Percentiles rank a stretch among this genome's conserved stretches.
These are phyloP conservation scores for Drosophila flavopinicola DNA, from an alignment of 2,888 invertebrate genomes.

Conservation along the genomic window DNA sequence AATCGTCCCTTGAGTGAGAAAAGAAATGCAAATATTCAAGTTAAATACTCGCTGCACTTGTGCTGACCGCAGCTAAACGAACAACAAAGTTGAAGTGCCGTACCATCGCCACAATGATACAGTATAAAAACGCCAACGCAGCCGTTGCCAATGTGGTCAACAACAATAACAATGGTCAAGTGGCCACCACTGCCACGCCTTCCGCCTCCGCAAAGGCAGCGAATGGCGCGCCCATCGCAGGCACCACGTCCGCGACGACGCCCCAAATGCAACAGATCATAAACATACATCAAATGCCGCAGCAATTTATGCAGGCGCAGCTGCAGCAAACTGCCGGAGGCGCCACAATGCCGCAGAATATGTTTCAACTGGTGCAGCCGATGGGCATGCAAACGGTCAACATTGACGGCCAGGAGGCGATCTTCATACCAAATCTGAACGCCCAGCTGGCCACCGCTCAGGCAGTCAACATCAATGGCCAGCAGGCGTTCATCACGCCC, in stretches of 20 bases:
- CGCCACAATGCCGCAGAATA: conserved; percentile 75
- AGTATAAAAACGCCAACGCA: conserved; percentile 72
- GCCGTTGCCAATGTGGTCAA: conserved; percentile 44
- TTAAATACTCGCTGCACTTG: conserved; percentile 23
- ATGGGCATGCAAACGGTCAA: conserved; percentile 93
- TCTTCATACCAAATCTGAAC: conserved; percentile 93
- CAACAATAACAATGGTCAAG: conserved; percentile 41
- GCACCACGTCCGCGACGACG: conserved; percentile 43
- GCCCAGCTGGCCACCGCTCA: conserved; percentile 84
- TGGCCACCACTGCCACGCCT: conserved; percentile 50
- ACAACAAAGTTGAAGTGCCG: conserved; percentile 1
- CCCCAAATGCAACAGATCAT: conserved; percentile 80
- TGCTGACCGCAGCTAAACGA: conserved; percentile 17
- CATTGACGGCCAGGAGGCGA: conserved; percentile 95
- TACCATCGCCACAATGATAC: conserved; percentile 64
- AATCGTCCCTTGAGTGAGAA: conserved; percentile 24
- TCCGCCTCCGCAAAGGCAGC: conserved; percentile 62
- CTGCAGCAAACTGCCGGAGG: conserved; percentile 53
- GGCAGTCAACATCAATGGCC: conserved; percentile 85
- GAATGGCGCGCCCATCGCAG: conserved; percentile 30
- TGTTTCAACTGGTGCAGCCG: conserved; percentile 87
- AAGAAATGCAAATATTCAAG: conserved; percentile 41
- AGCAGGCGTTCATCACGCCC: conserved; percentile 86
- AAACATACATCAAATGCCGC: conserved; percentile 78
- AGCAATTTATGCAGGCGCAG: conserved; percentile 75